phyloP scores from a whole-genome alignment of 2,113 vertebrate genomes.

The Pseudopipra pipra region DNA sequence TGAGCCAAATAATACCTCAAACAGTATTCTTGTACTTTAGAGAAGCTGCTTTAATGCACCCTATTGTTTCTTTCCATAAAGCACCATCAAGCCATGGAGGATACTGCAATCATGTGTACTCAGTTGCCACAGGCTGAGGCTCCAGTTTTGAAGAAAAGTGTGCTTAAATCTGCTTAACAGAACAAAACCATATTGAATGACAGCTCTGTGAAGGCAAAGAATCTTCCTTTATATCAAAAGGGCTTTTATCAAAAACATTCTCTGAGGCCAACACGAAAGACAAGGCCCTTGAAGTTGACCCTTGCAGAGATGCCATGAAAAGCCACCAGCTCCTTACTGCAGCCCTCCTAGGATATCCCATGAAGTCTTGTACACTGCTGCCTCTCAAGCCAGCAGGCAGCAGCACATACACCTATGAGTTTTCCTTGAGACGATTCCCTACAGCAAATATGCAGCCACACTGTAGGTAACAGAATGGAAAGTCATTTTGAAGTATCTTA shows the following conservation, averaged over 20 bases:
- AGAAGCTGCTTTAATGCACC: neutral
- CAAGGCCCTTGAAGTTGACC: neutral
- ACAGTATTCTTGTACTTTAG: neutral
- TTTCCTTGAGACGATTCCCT: neutral
- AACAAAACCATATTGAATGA: neutral
- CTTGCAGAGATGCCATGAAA: neutral
- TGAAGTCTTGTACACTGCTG: rapidly evolving
- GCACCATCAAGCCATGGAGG: neutral
- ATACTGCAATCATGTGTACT: neutral
- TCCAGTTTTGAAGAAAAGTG: neutral
- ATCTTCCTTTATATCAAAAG: neutral
- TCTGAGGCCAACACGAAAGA: neutral
- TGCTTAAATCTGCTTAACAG: neutral
- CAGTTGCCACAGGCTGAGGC: neutral
- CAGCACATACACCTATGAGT: rapidly evolving
- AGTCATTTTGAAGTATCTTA: neutral
- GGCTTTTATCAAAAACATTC: neutral
- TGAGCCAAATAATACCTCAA: neutral
- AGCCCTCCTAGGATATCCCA: neutral
- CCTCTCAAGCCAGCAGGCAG: neutral
- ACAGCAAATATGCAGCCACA: neutral
- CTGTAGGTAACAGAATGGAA: neutral
- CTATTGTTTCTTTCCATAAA: neutral
- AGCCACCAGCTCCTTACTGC: neutral
- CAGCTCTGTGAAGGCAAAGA: neutral